These are phyloP conservation scores for Cancer borealis DNA, from an alignment of 2,888 invertebrate species.

Conservation along the genomic window DNA sequence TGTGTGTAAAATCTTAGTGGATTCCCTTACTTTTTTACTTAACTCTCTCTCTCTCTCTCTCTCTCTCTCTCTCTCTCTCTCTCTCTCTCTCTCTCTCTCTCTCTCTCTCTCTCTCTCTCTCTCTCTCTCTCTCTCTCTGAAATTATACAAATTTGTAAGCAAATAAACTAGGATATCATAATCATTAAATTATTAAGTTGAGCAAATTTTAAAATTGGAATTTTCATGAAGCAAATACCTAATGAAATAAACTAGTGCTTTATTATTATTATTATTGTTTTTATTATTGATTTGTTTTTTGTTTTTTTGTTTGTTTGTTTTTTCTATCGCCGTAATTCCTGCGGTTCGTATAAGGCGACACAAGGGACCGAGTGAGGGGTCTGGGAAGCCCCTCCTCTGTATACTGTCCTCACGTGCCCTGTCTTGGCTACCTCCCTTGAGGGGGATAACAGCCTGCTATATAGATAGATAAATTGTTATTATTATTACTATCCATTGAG, in stretches of 20 bases:
- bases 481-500: background rate
- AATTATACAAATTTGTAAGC: background rate
- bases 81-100: background rate
- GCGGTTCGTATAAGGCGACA: too few relatives aligned
- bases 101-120: background rate
- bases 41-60: too few relatives aligned
- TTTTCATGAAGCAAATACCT: background rate
- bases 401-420: too few relatives aligned
- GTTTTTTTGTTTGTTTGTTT: background rate
- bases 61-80: background rate
- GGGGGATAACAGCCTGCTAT: too few relatives aligned
- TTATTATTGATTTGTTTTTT: background rate
- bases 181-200: background rate
- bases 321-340: background rate
- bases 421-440: too few relatives aligned
- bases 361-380: too few relatives aligned
- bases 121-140: background rate
- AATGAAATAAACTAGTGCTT: background rate
- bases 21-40: background rate
- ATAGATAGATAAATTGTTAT: background rate
- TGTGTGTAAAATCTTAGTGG: background rate
- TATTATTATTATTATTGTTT: background rate
- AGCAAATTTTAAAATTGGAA: background rate
- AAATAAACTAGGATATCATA: background rate
- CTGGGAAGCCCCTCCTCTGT: too few relatives aligned